Percentiles rank a stretch among this genome's conserved stretches.
Conservation (phyloP, 2,797 vertebrate species). For the Coranthus polyacanthus region DNA sequence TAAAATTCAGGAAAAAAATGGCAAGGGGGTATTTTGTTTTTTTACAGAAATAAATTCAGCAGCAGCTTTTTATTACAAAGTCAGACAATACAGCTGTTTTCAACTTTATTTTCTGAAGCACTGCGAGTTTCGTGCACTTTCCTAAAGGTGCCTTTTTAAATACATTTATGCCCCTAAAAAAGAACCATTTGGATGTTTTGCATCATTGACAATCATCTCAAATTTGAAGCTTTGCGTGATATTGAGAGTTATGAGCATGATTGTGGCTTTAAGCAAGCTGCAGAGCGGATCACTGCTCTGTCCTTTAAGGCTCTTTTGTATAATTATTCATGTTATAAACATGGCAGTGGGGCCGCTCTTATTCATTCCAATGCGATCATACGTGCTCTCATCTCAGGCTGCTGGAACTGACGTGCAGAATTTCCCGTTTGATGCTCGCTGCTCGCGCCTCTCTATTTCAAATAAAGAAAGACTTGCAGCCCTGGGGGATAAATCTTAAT, state of each 20-base stretch:
- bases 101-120: no score
- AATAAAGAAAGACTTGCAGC: conserved; percentile 54
- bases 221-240: conserved; percentile 51
- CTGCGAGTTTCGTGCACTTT: no score
- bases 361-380: conserved; percentile 57
- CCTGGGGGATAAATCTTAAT: conserved; percentile 57
- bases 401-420: conserved; percentile 59
- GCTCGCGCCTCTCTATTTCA: conserved; percentile 63
- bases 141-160: no score
- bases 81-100: no score
- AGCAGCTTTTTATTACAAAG: no score
- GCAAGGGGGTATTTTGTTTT: no score
- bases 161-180: no score
- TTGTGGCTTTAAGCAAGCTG: conserved; percentile 46
- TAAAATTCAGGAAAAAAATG: no score
- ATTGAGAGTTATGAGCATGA: conserved; percentile 25
- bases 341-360: conserved; percentile 58
- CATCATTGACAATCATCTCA: no score
- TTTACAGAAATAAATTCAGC: no score
- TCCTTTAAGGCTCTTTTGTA: conserved; percentile 59
- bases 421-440: conserved; percentile 72
- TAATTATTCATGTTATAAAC: conserved; percentile 76
- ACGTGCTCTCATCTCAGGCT: conserved; percentile 48
- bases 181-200: neutral
- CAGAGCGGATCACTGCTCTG: conserved; percentile 40